These are phyloP conservation scores for Lemur catta DNA, from an alignment of 2,797 vertebrate species.

Conservation along the genomic window DNA sequence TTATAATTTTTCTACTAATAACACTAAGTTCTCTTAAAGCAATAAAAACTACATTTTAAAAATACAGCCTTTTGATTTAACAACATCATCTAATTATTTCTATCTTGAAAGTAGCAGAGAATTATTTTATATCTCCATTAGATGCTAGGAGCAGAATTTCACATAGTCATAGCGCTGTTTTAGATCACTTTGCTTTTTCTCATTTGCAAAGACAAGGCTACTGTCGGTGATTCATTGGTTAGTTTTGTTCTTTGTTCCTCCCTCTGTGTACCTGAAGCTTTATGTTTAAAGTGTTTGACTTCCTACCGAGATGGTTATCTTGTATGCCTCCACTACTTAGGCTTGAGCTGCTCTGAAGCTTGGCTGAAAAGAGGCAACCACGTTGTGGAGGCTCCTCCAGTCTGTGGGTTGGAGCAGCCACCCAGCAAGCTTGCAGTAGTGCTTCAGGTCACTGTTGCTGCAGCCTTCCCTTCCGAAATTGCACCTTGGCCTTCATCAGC, in stretches of 20 bases:
- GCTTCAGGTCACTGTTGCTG: neutral
- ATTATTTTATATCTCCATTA: neutral
- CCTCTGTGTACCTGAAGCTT: neutral
- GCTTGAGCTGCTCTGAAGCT: neutral
- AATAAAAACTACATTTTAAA: neutral
- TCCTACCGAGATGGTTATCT: neutral
- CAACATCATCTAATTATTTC: neutral
- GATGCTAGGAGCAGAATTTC: neutral
- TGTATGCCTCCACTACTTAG: neutral
- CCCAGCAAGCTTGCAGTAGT: neutral
- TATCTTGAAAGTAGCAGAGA: neutral
- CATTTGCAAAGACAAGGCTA: neutral
- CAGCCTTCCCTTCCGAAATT: neutral
- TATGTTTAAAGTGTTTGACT: neutral
- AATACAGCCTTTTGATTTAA: neutral
- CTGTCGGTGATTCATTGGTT: neutral
- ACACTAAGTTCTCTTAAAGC: neutral
- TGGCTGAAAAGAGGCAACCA: neutral
- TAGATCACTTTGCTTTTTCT: neutral
- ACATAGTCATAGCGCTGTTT: neutral
- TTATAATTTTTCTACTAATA: slow-evolving; percentile 20
- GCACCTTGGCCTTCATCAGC: neutral
- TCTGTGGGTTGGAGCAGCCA: neutral
- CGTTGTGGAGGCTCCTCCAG: neutral
- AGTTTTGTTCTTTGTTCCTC: neutral